Evolutionary conservation across 2,888 invertebrate species (phyloP), one percentile per base, ranked within the genome.

Genomic region (Cephus runcator): DNA sequence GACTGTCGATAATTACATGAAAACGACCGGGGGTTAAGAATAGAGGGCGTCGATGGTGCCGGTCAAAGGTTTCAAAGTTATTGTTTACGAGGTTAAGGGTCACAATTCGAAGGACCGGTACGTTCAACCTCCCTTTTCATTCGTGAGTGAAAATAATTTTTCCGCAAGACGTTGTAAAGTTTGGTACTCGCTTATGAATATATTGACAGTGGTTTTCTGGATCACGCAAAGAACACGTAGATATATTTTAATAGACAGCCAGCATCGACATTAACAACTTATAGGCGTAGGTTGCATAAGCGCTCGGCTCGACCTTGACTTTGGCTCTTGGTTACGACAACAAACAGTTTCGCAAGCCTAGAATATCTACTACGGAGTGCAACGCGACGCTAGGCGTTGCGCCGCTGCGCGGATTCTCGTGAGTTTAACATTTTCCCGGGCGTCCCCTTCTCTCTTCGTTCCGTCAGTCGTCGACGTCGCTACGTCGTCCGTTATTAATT

Each of bases 321-420:
- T 90, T 90, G 90, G 87, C 88, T 89, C 89, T 88, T 87, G 89
- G 87, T 89, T 88, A 88, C 89, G 87, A 87, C 87, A 84, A 86
- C 88, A 82, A 82, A 83, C 83, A 82, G 84, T 84, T 85, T 84
- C 83, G 83, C 85, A 85, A 85, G 84, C 81, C 75, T 81, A 82
- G 74, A 35, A 23, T 12, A 34, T 12, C 74, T 30, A 35, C 74
- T 30, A n/a, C 36, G n/a, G 11, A 71, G 34, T 71, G 56, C 56
- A 56, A 23, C 56, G 9, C 56, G 56, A 56, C 56, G 23, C 74
- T 23, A 74, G 74, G 23, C 74, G 35, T 23, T 34, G 74, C 35
- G 74, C 23, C 12, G 71, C 74, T 6, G 71, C 30, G 71, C 71
- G 9, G 23, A 6, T 56, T 56, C 56, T 56, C 9, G 23, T 56